These are phyloP conservation scores for Maylandia zebra DNA, from an alignment of 2,113 vertebrate species.

Conservation along the genomic window DNA sequence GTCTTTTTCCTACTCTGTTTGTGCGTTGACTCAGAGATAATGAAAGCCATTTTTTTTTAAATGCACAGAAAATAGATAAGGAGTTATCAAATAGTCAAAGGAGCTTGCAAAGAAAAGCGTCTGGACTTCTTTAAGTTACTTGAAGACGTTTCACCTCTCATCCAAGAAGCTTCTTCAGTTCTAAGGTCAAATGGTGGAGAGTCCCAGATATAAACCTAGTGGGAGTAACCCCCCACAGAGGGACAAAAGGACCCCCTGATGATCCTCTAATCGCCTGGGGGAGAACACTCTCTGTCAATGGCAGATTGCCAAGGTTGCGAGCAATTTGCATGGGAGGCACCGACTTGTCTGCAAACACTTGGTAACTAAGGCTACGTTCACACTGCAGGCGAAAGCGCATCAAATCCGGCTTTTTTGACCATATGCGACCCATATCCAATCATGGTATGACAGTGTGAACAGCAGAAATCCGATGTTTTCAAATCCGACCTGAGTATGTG, in stretches of 20 bases:
- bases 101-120: no score
- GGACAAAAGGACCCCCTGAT: no score
- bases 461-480: neutral
- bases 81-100: neutral
- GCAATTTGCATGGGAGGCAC: neutral
- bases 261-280: no score
- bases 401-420: neutral
- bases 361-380: neutral
- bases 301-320: neutral
- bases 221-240: no score
- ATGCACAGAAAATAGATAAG: neutral
- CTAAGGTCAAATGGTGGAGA: no score
- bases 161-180: no score
- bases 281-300: neutral
- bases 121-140: no score
- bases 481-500: neutral
- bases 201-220: no score
- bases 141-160: no score
- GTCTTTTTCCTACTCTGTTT: neutral
- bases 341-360: neutral
- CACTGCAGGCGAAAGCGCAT: neutral
- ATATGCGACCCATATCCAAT: neutral
- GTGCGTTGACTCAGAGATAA: neutral
- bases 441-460: neutral
- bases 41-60: neutral